Evolutionary conservation across 2,888 invertebrate species (phyloP), one percentile per base, ranked within the genome.

Genomic region (Phalera bucephala): DNA sequence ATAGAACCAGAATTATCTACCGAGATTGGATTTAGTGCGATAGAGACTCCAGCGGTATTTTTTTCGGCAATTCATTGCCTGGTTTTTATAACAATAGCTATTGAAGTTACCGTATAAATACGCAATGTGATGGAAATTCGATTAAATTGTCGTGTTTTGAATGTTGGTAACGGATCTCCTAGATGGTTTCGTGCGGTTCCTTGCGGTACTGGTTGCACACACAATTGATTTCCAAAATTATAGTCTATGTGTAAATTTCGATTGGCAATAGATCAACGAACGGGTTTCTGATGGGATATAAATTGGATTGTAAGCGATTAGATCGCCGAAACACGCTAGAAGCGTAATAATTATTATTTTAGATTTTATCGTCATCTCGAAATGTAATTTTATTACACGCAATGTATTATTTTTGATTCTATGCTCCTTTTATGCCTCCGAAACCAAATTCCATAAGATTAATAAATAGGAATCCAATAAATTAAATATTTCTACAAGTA

Each of bases 1-100:
- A 75, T 68, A 68, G 70, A 79, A 77, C 79, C 76, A 78, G 80
- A 80, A 76, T 60, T 40, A 45, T 41, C 33, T 36, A 13, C 36
- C 22, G 20, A 43, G 42, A 31, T 37, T 44, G 30, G 34, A 33
- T 48, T 40, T 50, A 52, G 50, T 42, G 49, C 47, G 50, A 31
- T 45, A 35, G 47, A 36, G 44, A 51, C 41, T 26, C 50, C 36
- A 50, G 50, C 51, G 26, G 28, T 43, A 44, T 32, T 7, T 28
- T 21, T 26, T 23, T 34, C 31, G 36, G 32, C 32, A 22, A 22
- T 30, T 30, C 43, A 41, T 48, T 48, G 35, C 34, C 33, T 0
- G 1, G n/a, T 15, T 28, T 28, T 5, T n/a, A 9, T 28, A 6
- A 8, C 15, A 15, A 14, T 9, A 4, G n/a, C 9, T 14, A 9